Evolutionary conservation across 2,797 vertebrate species (phyloP).

Genomic region (Bradypodion ventrale): DNA sequence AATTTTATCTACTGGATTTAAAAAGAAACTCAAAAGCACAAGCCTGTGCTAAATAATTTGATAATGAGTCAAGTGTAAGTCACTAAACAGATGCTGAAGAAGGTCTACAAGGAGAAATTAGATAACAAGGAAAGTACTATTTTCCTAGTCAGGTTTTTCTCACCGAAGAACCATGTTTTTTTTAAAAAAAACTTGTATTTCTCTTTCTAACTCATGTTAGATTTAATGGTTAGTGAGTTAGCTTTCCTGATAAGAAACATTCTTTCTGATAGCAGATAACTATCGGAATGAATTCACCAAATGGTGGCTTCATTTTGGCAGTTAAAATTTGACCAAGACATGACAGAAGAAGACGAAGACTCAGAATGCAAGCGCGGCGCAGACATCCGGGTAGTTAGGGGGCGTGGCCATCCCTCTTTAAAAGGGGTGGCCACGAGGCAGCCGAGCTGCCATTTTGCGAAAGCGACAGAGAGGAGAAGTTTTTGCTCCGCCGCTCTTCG

Average conservation of each 20-base stretch:
- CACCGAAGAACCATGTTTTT: not conserved
- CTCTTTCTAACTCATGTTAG: not conserved
- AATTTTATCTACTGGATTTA: slow-evolving; percentile 14
- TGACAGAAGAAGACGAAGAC: no score
- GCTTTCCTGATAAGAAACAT: not conserved
- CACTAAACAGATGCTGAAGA: slow-evolving; percentile 24
- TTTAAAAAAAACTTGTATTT: not conserved
- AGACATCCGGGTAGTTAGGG: no score
- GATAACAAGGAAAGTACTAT: slow-evolving; percentile 6
- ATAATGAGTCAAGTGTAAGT: slow-evolving; percentile 2
- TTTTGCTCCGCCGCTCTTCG: no score
- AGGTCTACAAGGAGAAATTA: not conserved
- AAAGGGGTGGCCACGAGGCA: no score
- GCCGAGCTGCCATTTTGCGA: no score
- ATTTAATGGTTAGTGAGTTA: not conserved
- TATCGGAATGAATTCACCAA: no score
- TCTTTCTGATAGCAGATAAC: slow-evolving; percentile 23
- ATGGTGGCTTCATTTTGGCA: no score
- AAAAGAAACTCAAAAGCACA: slow-evolving; percentile 25
- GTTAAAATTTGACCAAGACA: no score
- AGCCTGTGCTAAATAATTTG: not conserved
- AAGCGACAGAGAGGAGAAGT: no score
- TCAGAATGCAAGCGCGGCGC: no score
- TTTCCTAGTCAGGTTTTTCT: not conserved
- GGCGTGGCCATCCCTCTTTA: no score